A percentile compares a stretch with the other conserved stretches of the same genome.
phyloP scores from a whole-genome alignment of 2,888 invertebrate species.

The Lasioglossum calceatum region DNA sequence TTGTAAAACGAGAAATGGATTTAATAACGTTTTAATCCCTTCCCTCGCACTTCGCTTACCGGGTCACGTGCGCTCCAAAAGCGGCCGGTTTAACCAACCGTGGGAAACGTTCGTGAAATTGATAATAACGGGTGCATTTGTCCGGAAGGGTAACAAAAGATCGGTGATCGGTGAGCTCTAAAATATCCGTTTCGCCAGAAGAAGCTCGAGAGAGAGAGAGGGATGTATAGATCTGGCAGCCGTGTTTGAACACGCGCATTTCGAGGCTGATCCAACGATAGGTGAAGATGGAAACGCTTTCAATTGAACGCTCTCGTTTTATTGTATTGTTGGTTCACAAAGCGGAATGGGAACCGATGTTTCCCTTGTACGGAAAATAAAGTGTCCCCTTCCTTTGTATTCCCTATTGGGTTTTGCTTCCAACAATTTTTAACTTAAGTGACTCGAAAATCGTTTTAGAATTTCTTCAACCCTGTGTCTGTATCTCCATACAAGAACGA shows the following conservation, averaged over 20 bases:
- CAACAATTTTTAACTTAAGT: neutral
- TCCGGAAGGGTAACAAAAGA: conserved; percentile 48
- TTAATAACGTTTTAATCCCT: conserved; percentile 65
- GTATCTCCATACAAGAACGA: neutral
- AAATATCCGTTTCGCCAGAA: conserved; percentile 33
- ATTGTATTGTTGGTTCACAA: neutral
- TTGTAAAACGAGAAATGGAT: conserved; percentile 50
- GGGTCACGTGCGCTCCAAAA: conserved; percentile 23
- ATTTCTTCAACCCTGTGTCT: neutral
- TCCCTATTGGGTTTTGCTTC: neutral
- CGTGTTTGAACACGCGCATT: conserved; percentile 7
- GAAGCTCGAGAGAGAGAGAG: neutral
- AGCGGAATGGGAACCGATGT: neutral
- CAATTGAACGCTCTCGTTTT: conserved; percentile 2
- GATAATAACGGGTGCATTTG: conserved; percentile 52
- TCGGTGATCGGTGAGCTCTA: conserved; percentile 24
- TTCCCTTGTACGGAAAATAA: conserved; percentile 9
- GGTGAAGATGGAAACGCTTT: conserved; percentile 4
- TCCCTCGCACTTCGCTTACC: conserved; percentile 38
- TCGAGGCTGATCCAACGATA: conserved; percentile 1
- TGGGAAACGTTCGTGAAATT: conserved; percentile 47
- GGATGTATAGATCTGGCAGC: neutral
- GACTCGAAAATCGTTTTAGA: neutral
- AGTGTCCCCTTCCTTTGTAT: neutral
- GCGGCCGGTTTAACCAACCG: conserved; percentile 51